Evolutionary conservation across 2,113 vertebrate genomes (phyloP), one percentile per base, ranked within the genome.

Genomic region (Tringa solitaria): DNA sequence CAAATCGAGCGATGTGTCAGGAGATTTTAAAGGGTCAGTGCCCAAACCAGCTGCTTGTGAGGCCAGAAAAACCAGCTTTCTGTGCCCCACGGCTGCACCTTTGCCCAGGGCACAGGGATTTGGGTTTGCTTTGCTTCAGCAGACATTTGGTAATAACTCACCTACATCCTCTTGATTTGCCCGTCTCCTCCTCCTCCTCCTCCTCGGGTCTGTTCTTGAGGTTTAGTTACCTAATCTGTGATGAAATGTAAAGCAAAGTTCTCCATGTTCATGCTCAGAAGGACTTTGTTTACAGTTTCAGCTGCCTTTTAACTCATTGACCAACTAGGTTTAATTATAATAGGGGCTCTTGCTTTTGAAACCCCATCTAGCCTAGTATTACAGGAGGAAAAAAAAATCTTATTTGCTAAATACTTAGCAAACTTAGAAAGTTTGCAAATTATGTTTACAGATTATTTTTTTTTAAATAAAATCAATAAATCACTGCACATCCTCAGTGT

Each of bases 171-270:
- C 68, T 59, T 15, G 14, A 17, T 65, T 63, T 64, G 14, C 33
- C 69, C 46, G 1, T 90, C 77, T 83, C 33, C 64, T 53, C 45
- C 50, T 46, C 69, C 46, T 1, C 89, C 77, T 83, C 33, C 64
- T 53, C 45, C 50, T 46, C n/a, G 41, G 73, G 48, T 89, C 91
- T 92, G 57, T 45, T 77, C 56, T 15, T 17, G 69, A 74, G 59
- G 63, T 93, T 96, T 87, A 59, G 87, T 80, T 95, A 87, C 70
- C 97, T 94, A 92, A 95, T 92, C 30, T 51, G 41, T 90, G 75
- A 37, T 43, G 61, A 84, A 96, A 93, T 35, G 17, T 37, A 74
- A 69, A 72, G 43, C 93, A 93, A 76, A 93, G 93, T 90, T 95
- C 84, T 96, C 83, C 89, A 81, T 1, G 24, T 75, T 83, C 0